These are phyloP conservation scores for Albula glossodonta DNA, from an alignment of 2,113 vertebrate species.

Conservation along the genomic window DNA sequence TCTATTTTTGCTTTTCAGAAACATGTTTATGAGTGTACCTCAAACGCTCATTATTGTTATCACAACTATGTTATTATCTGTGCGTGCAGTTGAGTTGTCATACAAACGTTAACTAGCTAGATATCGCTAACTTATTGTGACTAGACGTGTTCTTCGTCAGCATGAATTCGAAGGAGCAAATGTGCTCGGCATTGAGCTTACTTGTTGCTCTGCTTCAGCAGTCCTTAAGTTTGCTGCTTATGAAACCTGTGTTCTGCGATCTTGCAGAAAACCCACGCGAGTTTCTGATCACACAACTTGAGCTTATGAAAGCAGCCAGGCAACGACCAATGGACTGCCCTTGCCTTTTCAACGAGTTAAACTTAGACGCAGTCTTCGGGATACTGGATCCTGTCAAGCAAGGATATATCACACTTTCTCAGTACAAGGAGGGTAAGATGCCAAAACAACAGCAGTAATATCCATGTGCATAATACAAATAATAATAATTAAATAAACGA, in stretches of 20 bases:
- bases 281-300: constrained; percentile 66
- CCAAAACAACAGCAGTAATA: constrained; percentile 55
- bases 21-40: no score
- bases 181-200: no score
- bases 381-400: constrained; percentile 64
- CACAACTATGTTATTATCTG: no score
- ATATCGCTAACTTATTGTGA: no score
- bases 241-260: not conserved
- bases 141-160: no score
- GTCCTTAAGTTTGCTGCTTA: no score
- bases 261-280: constrained; percentile 60
- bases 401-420: constrained; percentile 56
- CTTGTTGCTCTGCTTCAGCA: no score
- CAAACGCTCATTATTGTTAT: no score
- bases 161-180: no score
- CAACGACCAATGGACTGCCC: constrained; percentile 33
- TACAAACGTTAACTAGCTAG: no score
- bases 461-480: not conserved
- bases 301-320: constrained; percentile 53
- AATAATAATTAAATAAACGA: not conserved
- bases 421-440: constrained; percentile 67
- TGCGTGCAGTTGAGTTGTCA: no score
- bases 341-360: constrained; percentile 57
- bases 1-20: not conserved
- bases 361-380: constrained; percentile 62